A percentile compares a stretch with the other conserved stretches of the same genome.
Conservation (phyloP, 2,888 invertebrate species). For the Alviniconcha strummeri region DNA sequence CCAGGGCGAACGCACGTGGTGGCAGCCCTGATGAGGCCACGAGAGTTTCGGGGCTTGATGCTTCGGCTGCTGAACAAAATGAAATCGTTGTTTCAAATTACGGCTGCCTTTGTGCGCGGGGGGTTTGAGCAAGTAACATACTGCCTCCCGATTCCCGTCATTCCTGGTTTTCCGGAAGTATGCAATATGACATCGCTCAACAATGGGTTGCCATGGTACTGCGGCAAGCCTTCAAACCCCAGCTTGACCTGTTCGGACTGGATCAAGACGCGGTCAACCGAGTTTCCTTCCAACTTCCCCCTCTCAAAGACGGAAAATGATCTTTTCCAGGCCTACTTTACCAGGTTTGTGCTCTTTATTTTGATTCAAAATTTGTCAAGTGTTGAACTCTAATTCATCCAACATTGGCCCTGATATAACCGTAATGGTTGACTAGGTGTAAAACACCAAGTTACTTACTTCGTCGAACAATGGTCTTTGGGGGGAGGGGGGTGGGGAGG, state of each 20-base stretch:
- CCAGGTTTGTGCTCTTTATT: too few relatives aligned
- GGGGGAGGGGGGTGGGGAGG: too few relatives aligned
- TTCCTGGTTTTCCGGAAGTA: constrained; percentile 21
- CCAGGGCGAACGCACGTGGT: constrained; percentile 14
- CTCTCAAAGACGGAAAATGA: too few relatives aligned
- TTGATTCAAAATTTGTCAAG: too few relatives aligned
- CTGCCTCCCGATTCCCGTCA: neutral
- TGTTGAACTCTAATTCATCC: too few relatives aligned
- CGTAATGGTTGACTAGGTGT: too few relatives aligned
- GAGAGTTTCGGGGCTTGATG: constrained; percentile 5
- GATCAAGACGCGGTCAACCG: neutral
- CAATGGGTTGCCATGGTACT: constrained; percentile 22
- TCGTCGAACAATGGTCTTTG: too few relatives aligned
- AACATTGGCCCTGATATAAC: too few relatives aligned
- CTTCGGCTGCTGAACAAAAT: constrained; percentile 7
- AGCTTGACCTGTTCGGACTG: constrained; percentile 9
- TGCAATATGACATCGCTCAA: constrained; percentile 21
- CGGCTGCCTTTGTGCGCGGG: neutral
- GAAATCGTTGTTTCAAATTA: constrained; percentile 11
- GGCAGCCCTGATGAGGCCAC: constrained; percentile 13
- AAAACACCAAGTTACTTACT: too few relatives aligned
- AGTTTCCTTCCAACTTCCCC: too few relatives aligned
- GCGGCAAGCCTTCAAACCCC: constrained; percentile 5
- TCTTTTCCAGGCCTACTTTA: too few relatives aligned
- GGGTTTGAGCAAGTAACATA: neutral